These are phyloP conservation scores for Leptodactylus fuscus DNA, from an alignment of 2,113 vertebrate species.

Conservation along the genomic window DNA sequence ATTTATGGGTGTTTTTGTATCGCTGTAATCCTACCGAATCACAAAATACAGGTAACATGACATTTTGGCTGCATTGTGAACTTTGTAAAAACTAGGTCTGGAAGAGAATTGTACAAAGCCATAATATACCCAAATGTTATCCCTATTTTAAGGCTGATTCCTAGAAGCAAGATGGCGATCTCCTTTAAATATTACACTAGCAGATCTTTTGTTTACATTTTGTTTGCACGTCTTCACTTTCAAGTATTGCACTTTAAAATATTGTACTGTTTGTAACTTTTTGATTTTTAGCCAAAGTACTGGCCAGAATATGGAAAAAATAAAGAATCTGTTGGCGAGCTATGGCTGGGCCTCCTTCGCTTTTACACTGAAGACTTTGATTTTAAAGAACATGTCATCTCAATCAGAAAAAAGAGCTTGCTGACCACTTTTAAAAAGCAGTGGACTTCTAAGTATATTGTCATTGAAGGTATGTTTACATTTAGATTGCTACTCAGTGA, in stretches of 20 bases:
- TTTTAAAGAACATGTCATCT: conserved; percentile 93
- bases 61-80: too few species aligned
- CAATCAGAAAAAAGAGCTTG: conserved; percentile 84
- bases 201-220: background rate
- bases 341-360: conserved; percentile 92
- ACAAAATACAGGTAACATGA: too few species aligned
- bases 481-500: conserved; percentile 32
- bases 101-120: too few species aligned
- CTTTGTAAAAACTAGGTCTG: too few species aligned
- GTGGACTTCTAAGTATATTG: conserved; percentile 96
- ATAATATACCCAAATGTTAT: too few species aligned
- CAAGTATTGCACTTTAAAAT: background rate
- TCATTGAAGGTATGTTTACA: conserved; percentile 86
- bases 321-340: conserved; percentile 86
- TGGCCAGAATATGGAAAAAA: conserved; percentile 87
- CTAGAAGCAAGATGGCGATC: too few species aligned
- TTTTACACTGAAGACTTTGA: conserved; percentile 96
- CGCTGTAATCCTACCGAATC: too few species aligned
- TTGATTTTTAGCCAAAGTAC: conserved; percentile 71
- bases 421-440: conserved; percentile 97
- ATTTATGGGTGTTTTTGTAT: too few species aligned
- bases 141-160: too few species aligned
- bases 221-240: background rate
- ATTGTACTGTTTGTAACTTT: background rate
- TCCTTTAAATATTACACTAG: too few species aligned